These are phyloP conservation scores for Rhagonycha lutea DNA, from an alignment of 2,888 invertebrate genomes.

Conservation along the genomic window DNA sequence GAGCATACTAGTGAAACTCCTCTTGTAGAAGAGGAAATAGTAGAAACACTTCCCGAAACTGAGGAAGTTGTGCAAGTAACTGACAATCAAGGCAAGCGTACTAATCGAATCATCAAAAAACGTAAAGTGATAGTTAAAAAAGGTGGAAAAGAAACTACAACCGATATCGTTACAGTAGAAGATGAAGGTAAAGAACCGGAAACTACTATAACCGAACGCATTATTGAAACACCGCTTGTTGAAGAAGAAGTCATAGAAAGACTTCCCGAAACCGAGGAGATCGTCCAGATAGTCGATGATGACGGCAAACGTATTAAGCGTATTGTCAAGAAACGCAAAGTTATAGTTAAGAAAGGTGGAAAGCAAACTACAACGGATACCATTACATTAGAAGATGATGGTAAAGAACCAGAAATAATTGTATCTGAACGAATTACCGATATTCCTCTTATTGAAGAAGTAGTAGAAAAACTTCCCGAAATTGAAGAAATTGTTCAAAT, in stretches of 20 bases:
- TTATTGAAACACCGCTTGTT: conserved; percentile 31
- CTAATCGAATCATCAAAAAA: conserved; percentile 50
- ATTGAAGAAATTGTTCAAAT: conserved; percentile 47
- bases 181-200: conserved; percentile 46
- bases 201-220: conserved; percentile 43
- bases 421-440: conserved; percentile 41
- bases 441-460: conserved; percentile 31
- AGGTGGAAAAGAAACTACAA: conserved; percentile 49
- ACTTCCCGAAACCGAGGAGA: conserved; percentile 41
- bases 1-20: conserved; percentile 34
- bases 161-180: conserved; percentile 51
- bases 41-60: conserved; percentile 17
- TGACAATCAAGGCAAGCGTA: conserved; percentile 30
- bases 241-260: conserved; percentile 41
- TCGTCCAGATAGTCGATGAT: conserved; percentile 38
- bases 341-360: conserved; percentile 42
- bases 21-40: conserved; percentile 28
- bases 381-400: conserved; percentile 43
- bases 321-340: conserved; percentile 44
- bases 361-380: conserved; percentile 49
- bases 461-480: conserved; percentile 29
- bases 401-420: conserved; percentile 39
- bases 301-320: conserved; percentile 39
- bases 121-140: conserved; percentile 34
- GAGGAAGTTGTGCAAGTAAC: conserved; percentile 40